Evolutionary conservation across 2,797 vertebrate genomes (phyloP).

Genomic region (Pseudopleuronectes americanus): DNA sequence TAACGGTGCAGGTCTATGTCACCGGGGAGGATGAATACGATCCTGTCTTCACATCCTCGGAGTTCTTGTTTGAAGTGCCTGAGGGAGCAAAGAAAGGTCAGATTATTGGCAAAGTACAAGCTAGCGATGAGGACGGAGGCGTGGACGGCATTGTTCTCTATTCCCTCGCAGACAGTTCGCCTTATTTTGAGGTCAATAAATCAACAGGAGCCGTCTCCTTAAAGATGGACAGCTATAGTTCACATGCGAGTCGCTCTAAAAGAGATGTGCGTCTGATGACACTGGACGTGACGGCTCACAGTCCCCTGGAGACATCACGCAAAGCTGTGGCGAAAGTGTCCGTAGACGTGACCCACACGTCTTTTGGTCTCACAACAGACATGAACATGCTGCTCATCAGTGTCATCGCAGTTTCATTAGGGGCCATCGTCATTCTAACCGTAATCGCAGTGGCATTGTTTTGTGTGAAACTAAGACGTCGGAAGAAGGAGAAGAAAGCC

Average conservation of each 20-base stretch:
- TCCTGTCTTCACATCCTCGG: slow-evolving; percentile 89
- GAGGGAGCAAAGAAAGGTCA: slow-evolving; percentile 92
- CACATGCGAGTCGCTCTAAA: slow-evolving; percentile 81
- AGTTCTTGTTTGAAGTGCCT: slow-evolving; percentile 92
- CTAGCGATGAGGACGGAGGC: slow-evolving; percentile 93
- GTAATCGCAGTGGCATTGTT: slow-evolving; percentile 91
- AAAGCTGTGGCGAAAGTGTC: slow-evolving; percentile 85
- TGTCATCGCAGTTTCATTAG: slow-evolving; percentile 94
- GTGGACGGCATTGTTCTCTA: slow-evolving; percentile 94
- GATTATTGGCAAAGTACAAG: slow-evolving; percentile 91
- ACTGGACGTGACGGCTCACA: slow-evolving; percentile 90
- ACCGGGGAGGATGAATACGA: slow-evolving; percentile 96
- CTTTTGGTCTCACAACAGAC: slow-evolving; percentile 90
- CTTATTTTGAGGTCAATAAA: slow-evolving; percentile 93
- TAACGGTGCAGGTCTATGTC: slow-evolving; percentile 91
- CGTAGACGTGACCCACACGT: slow-evolving; percentile 92
- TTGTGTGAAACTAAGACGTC: slow-evolving; percentile 87
- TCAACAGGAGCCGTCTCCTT: slow-evolving; percentile 91
- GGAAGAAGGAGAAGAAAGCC: slow-evolving; percentile 79
- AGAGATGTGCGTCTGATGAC: slow-evolving; percentile 90
- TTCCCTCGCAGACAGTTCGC: slow-evolving; percentile 86
- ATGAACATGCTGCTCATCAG: slow-evolving; percentile 91
- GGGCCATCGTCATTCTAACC: slow-evolving; percentile 91
- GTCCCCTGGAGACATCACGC: slow-evolving; percentile 90
- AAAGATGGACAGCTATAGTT: slow-evolving; percentile 88